A percentile compares a stretch with the other conserved stretches of the same genome.
These are phyloP conservation scores for Atractosteus spatula DNA, from an alignment of 2,113 vertebrate species.

Conservation along the genomic window DNA sequence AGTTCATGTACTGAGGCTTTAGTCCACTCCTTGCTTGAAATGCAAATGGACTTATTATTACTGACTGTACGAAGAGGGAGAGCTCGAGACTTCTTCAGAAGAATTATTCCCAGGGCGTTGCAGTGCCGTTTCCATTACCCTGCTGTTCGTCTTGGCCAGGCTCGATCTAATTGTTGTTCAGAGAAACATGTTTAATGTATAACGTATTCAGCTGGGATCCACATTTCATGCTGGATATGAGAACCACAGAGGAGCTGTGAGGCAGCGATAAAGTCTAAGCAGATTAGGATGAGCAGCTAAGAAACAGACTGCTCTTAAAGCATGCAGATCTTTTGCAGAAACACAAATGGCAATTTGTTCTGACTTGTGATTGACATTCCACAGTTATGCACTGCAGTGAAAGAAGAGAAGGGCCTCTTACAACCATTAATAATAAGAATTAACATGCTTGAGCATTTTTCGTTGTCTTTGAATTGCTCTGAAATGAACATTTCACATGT, in stretches of 20 bases:
- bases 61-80: neutral
- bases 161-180: neutral
- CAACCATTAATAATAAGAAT: no score
- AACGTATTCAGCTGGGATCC: neutral
- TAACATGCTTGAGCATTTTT: no score
- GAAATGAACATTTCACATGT: no score
- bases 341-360: neutral
- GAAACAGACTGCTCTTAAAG: neutral
- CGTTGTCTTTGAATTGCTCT: no score
- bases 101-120: neutral
- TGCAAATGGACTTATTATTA: neutral
- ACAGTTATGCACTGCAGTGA: no score
- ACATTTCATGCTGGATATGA: neutral
- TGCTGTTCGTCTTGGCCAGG: neutral
- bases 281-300: neutral
- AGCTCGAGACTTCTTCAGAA: neutral
- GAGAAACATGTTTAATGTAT: constrained; percentile 1
- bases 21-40: no score
- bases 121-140: neutral
- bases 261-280: neutral
- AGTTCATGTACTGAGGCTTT: no score
- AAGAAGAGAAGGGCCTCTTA: no score
- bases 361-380: no score
- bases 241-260: neutral
- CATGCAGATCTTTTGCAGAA: neutral